Base-by-base conservation (phyloP, 2,113 vertebrate genomes). In the Pterocles orientalis region DNA sequence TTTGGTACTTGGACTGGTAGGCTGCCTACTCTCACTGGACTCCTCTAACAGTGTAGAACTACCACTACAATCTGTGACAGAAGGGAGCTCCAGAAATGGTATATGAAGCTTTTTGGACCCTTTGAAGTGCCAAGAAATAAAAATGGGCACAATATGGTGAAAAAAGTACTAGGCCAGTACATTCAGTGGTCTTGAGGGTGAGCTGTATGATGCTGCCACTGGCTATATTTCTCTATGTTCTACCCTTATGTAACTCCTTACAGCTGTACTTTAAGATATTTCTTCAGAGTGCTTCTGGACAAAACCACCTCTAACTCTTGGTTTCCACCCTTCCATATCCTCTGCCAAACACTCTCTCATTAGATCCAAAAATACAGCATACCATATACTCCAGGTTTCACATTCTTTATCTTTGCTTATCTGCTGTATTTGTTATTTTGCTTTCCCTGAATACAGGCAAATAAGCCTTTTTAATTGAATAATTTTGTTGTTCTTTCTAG, bases 401-500 rank as follows among this genome's bases (percentile, higher is more conserved):
- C 54, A 16, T 69, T 88, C 20, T 48, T 77, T 9, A 6, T 84
- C 70, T 88, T 71, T 3, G 39, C n/a, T 66, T 82, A 51, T 88
- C n/a, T 86, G 12, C 50, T 92, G 7, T 43, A 14, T 79, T 81
- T 92, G 41, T 75, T 92, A 45, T 26, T 61, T 53, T 90, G 41
- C 53, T 93, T 92, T 82, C 43, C 39, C 14, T 71, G 58, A 80
- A 50, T 41, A 73, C 9, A 86, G 39, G 72, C 45, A 66, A 82
- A 41, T 73, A 83, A 88, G 18, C 26, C 34, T 65, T 91, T 91
- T n/a, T 86, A 33, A 92, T 10, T 58, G 24, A 78, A 68, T 58
- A 45, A 11, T 93, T 93, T 91, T 94, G 28, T 80, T 94, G 33
- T 93, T 96, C 18, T 92, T 73, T 73, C 62, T 93, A 98, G 99